phyloP scores from a whole-genome alignment of 2,888 invertebrate species.

The Dryobotodes eremita region DNA sequence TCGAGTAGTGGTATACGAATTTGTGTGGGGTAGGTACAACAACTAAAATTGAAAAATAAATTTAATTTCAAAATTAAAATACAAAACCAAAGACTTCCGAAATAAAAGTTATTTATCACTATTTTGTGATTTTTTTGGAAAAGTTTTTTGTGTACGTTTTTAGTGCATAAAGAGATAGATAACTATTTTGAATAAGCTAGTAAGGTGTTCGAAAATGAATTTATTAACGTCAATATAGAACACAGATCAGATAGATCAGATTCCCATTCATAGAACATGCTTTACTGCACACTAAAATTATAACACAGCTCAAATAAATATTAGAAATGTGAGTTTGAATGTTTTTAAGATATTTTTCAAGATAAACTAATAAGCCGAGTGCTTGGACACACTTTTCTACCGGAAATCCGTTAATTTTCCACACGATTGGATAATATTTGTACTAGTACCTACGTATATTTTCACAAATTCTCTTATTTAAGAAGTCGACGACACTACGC shows the following conservation, averaged over 20 bases:
- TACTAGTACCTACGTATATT: background rate
- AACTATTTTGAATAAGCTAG: background rate
- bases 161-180: background rate
- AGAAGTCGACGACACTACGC: slow-evolving; percentile 9
- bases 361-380: background rate
- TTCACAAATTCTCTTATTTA: background rate
- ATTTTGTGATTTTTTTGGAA: background rate
- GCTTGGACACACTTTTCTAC: background rate
- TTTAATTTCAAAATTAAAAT: no score
- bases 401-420: background rate
- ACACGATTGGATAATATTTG: slow-evolving; percentile 12
- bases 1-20: no score
- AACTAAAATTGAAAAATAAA: no score
- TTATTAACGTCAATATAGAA: background rate
- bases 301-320: no score
- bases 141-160: background rate
- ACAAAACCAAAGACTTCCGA: no score
- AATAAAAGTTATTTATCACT: no score
- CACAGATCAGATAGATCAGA: no score
- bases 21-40: no score
- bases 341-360: background rate
- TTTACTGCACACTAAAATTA: background rate
- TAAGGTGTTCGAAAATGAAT: background rate
- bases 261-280: background rate
- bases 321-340: background rate